Evolutionary conservation across 2,113 vertebrate genomes (phyloP).

Genomic region (Larimichthys crocea): DNA sequence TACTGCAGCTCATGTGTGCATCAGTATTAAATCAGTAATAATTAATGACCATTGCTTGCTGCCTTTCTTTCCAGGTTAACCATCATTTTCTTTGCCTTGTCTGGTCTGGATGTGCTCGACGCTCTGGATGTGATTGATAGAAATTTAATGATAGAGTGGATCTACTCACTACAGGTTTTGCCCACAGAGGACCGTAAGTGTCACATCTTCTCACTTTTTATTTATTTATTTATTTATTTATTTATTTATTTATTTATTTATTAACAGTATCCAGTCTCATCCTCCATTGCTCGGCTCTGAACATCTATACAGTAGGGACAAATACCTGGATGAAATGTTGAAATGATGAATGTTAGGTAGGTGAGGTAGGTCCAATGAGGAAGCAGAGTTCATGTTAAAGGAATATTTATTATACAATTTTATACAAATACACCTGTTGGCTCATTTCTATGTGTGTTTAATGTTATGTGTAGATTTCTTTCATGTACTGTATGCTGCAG

Average conservation of each 20-base stretch:
- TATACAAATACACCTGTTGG: neutral
- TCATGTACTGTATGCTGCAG: neutral
- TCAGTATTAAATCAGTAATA: neutral
- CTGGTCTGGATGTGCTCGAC: conserved; percentile 96
- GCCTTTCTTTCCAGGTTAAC: conserved; percentile 88
- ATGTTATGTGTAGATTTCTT: neutral
- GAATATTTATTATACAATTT: neutral
- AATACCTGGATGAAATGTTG: too few species aligned
- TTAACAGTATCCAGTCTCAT: neutral
- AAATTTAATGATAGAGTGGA: conserved; percentile 94
- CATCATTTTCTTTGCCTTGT: conserved; percentile 95
- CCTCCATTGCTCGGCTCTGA: neutral
- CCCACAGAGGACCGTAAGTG: conserved; percentile 97
- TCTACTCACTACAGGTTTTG: conserved; percentile 98
- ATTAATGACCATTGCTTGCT: neutral
- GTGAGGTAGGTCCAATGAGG: neutral
- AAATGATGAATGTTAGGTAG: too few species aligned
- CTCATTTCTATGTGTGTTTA: neutral
- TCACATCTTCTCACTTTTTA: neutral
- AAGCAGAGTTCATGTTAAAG: neutral
- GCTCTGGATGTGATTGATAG: conserved; percentile 95
- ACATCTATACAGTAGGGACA: neutral
- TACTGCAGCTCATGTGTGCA: too few species aligned
- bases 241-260: too few species aligned
- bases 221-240: neutral